Base-by-base conservation (phyloP, 2,797 vertebrate species). In the Tapirus indicus region DNA sequence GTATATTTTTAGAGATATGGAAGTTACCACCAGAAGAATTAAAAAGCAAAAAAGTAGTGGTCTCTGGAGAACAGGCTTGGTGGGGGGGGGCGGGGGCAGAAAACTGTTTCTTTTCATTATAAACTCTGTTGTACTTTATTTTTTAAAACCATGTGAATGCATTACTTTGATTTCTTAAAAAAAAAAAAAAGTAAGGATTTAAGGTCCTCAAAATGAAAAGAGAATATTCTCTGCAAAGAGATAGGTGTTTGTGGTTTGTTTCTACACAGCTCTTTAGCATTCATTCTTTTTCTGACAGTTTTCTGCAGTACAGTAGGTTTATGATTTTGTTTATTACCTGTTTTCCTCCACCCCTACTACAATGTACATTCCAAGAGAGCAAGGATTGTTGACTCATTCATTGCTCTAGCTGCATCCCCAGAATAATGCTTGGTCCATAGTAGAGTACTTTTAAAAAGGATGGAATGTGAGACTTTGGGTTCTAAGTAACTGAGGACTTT, bases 21-120 rank as follows among this genome's bases (percentile, higher is more conserved):
- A 93, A 83, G 77, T 88, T 88, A 60, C 41, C 35, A 79, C 66
- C 82, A 84, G 47, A 64, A 84, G 52, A 92, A 80, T n/a, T 68
- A 56, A 80, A 80, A 84, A 38, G 77, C 68, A 88, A 92, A 49
- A 86, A 86, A 5, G 47, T 27, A 68, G 10, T 80, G 32, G 8
- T 87, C 25, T 82, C 52, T 75, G 68, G 49, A 21, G 60, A 84
- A 77, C 29, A 66, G 21, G 9, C 4, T 18, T 27, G 23, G 25
- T 27, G 8, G 7, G 12, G 41, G 14, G 16, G 6, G 8, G 7
- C 8, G 41, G 14, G 16, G 6, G 2, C 9, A 77, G 38, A 77
- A 69, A 16, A 95, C 72, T 23, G 16, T 60, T 69, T 27, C 41
- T 88, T 87, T 87, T 88, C 13, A 29, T 71, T 29, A 62, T 69